Evolutionary conservation across 2,888 invertebrate species (phyloP).

Genomic region (Nowickia ferox): DNA sequence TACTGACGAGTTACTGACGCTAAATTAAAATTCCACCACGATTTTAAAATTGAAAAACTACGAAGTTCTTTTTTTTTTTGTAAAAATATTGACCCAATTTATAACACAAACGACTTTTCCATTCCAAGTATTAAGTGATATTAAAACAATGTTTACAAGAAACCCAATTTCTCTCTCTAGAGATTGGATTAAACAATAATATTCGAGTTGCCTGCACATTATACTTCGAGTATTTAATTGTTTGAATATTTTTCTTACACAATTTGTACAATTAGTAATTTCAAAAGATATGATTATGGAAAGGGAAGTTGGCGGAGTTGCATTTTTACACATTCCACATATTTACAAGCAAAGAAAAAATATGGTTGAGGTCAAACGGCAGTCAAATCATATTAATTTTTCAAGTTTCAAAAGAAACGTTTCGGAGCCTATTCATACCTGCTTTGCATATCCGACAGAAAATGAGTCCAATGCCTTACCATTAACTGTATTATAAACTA

Average conservation of each 20-base stretch:
- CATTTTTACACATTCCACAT: neutral
- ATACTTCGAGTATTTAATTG: no score
- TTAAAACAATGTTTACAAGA: neutral
- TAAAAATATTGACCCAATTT: constrained; percentile 22
- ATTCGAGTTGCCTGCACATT: neutral
- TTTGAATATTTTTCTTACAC: no score
- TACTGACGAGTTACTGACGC: constrained; percentile 10
- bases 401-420: no score
- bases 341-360: no score
- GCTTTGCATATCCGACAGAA: no score
- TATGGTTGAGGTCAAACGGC: no score
- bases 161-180: neutral
- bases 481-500: no score
- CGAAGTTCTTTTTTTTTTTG: neutral
- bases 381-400: no score
- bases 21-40: neutral
- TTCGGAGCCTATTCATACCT: no score
- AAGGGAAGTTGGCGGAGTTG: neutral
- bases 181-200: neutral
- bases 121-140: neutral
- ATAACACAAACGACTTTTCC: neutral
- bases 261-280: neutral
- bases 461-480: no score
- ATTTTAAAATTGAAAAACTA: constrained; percentile 9
- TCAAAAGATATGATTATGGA: neutral